Evolutionary conservation across 2,113 vertebrate species (phyloP).

Genomic region (Misgurnus anguillicaudatus): DNA sequence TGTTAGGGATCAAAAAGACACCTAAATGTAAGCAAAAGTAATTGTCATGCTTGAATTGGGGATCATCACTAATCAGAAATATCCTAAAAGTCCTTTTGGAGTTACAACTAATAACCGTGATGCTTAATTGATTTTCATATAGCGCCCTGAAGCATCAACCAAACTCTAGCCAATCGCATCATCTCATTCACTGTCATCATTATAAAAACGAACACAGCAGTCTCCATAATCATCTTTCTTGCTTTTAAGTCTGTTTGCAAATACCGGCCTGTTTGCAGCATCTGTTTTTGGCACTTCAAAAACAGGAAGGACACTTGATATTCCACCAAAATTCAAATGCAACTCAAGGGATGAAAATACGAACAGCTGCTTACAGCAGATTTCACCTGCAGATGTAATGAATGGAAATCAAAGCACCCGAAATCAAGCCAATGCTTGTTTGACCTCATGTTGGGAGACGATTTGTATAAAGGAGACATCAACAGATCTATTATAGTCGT

Average conservation of each 20-base stretch:
- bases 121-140: background rate
- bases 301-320: constrained; percentile 14
- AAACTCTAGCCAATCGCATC: too few species aligned
- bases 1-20: too few species aligned
- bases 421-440: background rate
- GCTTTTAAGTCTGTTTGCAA: constrained; percentile 11
- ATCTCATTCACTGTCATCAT: background rate
- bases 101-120: too few species aligned
- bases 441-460: background rate
- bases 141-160: background rate
- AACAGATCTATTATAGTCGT: background rate
- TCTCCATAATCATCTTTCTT: background rate
- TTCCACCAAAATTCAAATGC: background rate
- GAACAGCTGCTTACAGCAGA: constrained; percentile 10
- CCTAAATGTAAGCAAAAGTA: too few species aligned
- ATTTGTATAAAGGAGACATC: background rate
- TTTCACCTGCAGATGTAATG: constrained; percentile 2
- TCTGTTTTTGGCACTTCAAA: constrained; percentile 22
- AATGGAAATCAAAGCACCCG: constrained; percentile 3
- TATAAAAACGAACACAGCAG: constrained; percentile 1
- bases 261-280: background rate
- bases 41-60: too few species aligned
- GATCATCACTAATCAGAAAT: too few species aligned
- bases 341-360: background rate
- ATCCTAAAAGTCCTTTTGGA: too few species aligned